Base-by-base conservation (phyloP, 2,113 vertebrate species). In the Lichenostomus cassidix region DNA sequence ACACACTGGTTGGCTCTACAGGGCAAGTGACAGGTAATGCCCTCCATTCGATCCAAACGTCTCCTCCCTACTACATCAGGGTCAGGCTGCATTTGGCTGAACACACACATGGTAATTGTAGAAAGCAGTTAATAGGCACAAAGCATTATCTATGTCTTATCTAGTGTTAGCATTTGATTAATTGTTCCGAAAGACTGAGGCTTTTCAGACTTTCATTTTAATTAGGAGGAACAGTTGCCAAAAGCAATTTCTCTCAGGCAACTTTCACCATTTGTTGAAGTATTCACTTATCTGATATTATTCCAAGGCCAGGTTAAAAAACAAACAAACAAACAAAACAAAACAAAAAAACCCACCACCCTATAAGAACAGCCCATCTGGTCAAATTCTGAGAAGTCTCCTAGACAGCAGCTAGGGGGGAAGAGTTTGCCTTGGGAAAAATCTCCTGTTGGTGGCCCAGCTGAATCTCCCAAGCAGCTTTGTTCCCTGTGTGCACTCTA, bases 101-200 rank as follows among this genome's bases (percentile, higher is more conserved):
- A 52, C 19, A 69, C 81, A 53, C 42, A 52, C 35, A 33, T 19
- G 15, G 81, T 76, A 83, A 87, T 68, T 91, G 55, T 18, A 77
- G 59, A 79, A 82, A 85, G 25, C 25, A 44, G 68, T 78, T 90
- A 95, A 94, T 37, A 90, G n/a, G 76, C 50, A 96, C 62, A 87
- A 93, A 84, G 69, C 42, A 84, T 89, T 87, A 95, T 93, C 81
- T 94, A 73, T 82, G 70, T 73, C 89, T 96, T 97, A 88, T 92
- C 93, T 69, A 79, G n/a, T 37, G 42, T 53, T 59, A 5, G 42
- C 59, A 79, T 89, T 94, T 96, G 81, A 95, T 87, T 96, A 94
- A 88, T 83, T 79, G 73, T 50, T 96, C 73, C 78, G 65, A 82
- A 84, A 90, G 68, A 77, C 83, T 94, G 74, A 84, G 73, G 68